These are phyloP conservation scores for Polymixis lichenea DNA, from an alignment of 2,888 invertebrate species.

Conservation along the genomic window DNA sequence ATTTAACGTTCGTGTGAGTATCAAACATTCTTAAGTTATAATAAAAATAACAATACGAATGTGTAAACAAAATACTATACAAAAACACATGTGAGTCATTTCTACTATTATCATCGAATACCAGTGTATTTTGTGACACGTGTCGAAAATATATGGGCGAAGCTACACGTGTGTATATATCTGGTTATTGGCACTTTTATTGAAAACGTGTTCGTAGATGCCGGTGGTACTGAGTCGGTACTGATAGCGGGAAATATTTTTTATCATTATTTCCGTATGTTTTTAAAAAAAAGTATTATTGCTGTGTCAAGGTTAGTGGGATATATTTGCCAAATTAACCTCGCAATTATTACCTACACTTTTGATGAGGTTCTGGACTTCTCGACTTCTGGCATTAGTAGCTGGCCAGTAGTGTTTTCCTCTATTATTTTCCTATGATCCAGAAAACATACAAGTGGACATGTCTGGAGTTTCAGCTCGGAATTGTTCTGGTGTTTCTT, in stretches of 20 bases:
- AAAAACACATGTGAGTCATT: slow-evolving; percentile 49
- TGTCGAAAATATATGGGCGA: background rate
- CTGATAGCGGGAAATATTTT: background rate
- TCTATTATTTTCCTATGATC: background rate
- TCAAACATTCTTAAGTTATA: background rate
- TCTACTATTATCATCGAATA: background rate
- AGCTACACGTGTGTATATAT: background rate
- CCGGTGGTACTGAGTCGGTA: slow-evolving; percentile 7
- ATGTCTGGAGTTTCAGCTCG: background rate
- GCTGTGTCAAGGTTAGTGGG: background rate
- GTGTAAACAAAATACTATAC: slow-evolving; percentile 28
- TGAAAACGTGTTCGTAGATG: slow-evolving; percentile 9
- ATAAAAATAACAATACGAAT: slow-evolving; percentile 12
- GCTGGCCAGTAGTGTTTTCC: background rate
- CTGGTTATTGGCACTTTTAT: slow-evolving; percentile 28
- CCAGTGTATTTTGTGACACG: slow-evolving; percentile 35
- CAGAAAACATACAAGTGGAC: background rate
- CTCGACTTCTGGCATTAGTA: background rate
- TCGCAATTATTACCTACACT: background rate
- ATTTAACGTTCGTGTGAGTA: background rate
- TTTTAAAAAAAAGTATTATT: background rate
- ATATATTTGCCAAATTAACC: background rate
- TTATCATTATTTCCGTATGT: background rate
- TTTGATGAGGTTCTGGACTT: background rate
- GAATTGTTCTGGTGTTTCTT: background rate